These are phyloP conservation scores for Misgurnus mizolepis DNA, from an alignment of 2,113 vertebrate genomes.

Conservation along the genomic window DNA sequence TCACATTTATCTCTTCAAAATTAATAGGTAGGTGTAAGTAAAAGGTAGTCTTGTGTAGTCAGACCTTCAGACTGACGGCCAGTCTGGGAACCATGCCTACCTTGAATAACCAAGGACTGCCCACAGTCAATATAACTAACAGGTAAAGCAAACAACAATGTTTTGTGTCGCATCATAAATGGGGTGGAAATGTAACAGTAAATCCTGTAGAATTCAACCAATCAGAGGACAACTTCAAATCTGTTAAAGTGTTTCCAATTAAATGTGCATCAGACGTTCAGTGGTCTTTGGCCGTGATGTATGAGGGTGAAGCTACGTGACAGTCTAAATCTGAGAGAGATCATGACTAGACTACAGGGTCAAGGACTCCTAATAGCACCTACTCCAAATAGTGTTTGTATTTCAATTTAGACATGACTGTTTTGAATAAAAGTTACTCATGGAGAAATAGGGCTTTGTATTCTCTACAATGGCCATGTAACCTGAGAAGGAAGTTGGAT, in stretches of 20 bases:
- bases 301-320: conserved; percentile 36
- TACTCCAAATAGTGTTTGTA: conserved; percentile 55
- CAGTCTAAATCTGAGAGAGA: conserved; percentile 17
- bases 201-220: too few species aligned
- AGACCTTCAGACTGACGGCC: too few species aligned
- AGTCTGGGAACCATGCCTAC: too few species aligned
- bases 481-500: conserved; percentile 59
- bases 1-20: conserved; percentile 81
- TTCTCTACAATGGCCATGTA: conserved; percentile 61
- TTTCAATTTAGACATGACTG: conserved; percentile 60
- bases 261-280: conserved; percentile 31
- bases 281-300: conserved; percentile 37
- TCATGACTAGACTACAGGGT: background rate
- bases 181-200: too few species aligned
- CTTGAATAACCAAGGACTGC: too few species aligned
- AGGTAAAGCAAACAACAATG: too few species aligned
- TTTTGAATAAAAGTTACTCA: conserved; percentile 63
- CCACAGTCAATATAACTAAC: too few species aligned
- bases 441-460: conserved; percentile 60
- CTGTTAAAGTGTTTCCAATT: too few species aligned
- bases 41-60: too few species aligned
- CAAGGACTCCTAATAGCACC: conserved; percentile 52
- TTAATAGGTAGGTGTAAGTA: conserved; percentile 75
- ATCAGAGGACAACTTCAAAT: too few species aligned
- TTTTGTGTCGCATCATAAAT: too few species aligned